A percentile compares a stretch with the other conserved stretches of the same genome.
phyloP scores from a whole-genome alignment of 2,113 vertebrate species.

The Syrrhaptes paradoxus region DNA sequence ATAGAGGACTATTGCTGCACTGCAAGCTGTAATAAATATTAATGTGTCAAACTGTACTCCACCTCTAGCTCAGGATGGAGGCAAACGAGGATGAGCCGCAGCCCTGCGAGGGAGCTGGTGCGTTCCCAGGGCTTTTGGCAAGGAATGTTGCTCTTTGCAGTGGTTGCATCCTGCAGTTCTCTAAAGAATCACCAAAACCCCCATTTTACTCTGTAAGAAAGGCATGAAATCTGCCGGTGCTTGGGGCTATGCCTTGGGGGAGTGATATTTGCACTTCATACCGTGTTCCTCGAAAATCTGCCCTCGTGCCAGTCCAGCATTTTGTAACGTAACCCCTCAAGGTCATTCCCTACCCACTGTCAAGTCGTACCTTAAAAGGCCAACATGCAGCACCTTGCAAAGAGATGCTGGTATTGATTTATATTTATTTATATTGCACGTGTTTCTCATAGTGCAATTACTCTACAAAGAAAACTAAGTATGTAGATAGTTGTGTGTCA shows the following conservation, averaged over 20 bases:
- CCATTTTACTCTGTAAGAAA: background rate
- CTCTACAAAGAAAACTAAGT: background rate
- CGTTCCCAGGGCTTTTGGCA: background rate
- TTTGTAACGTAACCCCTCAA: slow-evolving; percentile 1
- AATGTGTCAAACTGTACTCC: slow-evolving; percentile 2
- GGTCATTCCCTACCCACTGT: slow-evolving; percentile 29
- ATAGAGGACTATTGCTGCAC: slow-evolving; percentile 16
- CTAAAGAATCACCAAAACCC: background rate
- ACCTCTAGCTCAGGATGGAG: slow-evolving; percentile 17
- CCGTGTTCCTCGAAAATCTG: background rate
- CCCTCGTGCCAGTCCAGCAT: background rate
- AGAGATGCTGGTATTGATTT: background rate
- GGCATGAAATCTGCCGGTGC: background rate
- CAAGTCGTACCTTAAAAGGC: background rate
- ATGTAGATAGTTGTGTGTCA: background rate
- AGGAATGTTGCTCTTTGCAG: background rate
- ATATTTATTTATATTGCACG: background rate
- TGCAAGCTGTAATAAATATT: slow-evolving; percentile 63
- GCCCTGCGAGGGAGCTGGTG: background rate
- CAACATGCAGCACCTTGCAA: background rate
- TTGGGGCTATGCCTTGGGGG: background rate
- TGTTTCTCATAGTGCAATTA: background rate
- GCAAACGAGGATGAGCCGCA: background rate
- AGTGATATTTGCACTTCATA: background rate
- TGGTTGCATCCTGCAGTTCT: background rate